phyloP scores from a whole-genome alignment of 2,888 invertebrate genomes.

The Calliscelio sp. region DNA sequence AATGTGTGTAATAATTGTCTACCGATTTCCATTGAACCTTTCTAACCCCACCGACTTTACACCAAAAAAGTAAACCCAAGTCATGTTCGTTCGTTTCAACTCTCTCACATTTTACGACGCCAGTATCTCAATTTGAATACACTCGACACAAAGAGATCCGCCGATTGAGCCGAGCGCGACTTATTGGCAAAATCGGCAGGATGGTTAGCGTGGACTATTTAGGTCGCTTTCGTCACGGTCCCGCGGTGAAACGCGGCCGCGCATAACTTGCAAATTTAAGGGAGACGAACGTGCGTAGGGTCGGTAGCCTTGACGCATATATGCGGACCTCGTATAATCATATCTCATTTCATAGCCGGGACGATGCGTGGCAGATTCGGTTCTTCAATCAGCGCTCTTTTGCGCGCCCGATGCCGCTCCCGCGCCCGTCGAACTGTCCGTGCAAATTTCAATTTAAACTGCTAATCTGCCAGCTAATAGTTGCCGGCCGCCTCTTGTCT shows the following conservation, averaged over 20 bases:
- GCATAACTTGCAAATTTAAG: conserved; percentile 83
- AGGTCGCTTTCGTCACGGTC: conserved; percentile 76
- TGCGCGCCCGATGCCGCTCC: conserved; percentile 86
- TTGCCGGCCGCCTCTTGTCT: conserved; percentile 76
- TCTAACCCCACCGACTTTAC: no score
- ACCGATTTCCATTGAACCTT: background rate
- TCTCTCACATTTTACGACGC: background rate
- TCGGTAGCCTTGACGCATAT: conserved; percentile 76
- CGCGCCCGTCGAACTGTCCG: conserved; percentile 86
- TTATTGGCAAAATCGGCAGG: conserved; percentile 62
- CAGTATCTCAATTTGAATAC: conserved; percentile 55
- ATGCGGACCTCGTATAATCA: conserved; percentile 79
- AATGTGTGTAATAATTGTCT: no score
- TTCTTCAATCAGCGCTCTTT: conserved; percentile 85
- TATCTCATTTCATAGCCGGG: conserved; percentile 83
- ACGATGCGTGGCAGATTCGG: conserved; percentile 84
- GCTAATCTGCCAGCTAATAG: conserved; percentile 86
- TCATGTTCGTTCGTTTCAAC: background rate
- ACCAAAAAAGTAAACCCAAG: no score
- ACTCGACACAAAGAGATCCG: conserved; percentile 16
- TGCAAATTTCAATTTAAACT: conserved; percentile 86
- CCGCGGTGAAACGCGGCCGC: conserved; percentile 75
- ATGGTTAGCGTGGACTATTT: conserved; percentile 62
- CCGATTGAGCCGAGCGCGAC: conserved; percentile 46
- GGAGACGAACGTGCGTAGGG: conserved; percentile 69